phyloP scores from a whole-genome alignment of 2,888 invertebrate genomes.

The Oegoconia quadripuncta region DNA sequence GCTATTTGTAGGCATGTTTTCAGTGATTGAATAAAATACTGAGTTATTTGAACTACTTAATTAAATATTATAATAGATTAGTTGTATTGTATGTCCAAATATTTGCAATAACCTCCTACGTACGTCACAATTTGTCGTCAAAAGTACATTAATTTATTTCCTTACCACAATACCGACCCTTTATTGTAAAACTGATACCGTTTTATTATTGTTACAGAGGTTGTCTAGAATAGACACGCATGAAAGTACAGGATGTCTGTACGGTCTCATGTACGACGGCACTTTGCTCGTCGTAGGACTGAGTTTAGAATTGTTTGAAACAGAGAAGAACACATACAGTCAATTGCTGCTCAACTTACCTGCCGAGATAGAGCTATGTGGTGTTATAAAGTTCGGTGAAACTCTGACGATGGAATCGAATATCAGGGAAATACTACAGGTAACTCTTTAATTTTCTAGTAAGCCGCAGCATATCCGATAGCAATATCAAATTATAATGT shows the following conservation, averaged over 20 bases:
- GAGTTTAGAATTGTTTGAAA: conserved; percentile 81
- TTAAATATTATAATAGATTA: neutral
- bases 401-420: conserved; percentile 79
- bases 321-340: conserved; percentile 70
- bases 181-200: too few relatives aligned
- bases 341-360: conserved; percentile 83
- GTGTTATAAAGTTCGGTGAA: conserved; percentile 83
- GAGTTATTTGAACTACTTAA: neutral
- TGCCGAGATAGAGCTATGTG: conserved; percentile 88
- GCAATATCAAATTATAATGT: neutral
- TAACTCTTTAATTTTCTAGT: conserved; percentile 20
- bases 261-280: conserved; percentile 86
- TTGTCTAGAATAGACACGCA: conserved; percentile 81
- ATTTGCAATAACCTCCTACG: conserved; percentile 38
- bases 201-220: conserved; percentile 72
- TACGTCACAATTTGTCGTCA: conserved; percentile 34
- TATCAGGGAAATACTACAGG: conserved; percentile 80
- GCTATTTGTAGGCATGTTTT: neutral
- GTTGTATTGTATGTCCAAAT: neutral
- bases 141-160: conserved; percentile 13
- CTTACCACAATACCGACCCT: too few relatives aligned
- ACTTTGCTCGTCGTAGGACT: conserved; percentile 84
- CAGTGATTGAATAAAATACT: neutral
- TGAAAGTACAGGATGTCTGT: conserved; percentile 83
- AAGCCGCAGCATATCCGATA: too few relatives aligned